Base-by-base conservation (phyloP, 2,888 invertebrate species). In the Cordilura impudica region DNA sequence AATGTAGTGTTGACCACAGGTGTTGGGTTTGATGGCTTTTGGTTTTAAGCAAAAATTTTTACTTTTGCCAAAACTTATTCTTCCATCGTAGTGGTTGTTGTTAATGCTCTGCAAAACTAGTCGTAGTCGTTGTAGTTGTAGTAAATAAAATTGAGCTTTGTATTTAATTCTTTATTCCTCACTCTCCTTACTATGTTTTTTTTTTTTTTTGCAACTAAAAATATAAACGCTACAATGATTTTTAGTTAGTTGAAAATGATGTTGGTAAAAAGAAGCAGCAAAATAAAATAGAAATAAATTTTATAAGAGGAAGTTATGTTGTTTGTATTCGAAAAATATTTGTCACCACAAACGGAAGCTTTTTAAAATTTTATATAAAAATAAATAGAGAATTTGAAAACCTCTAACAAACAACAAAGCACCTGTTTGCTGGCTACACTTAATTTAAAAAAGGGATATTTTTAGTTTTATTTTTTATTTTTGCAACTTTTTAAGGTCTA, bases 301-400 rank as follows among this genome's bases (percentile, higher is more conserved):
- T 8, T 51, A 18, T 12, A 16, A 56, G 47, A 49, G 72, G 35
- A 78, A 67, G 39, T 19, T 19, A 3, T 72, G 53, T 54, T 35
- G 56, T 66, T 65, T 61, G 60, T 56, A 53, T 43, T 65, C 23
- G 3, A 10, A 43, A 63, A 58, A 66, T 12, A 35, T 80, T 81
- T 82, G 82, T 78, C 82, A 78, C 81, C 82, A 78, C 79, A 81
- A 82, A 80, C 76, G 81, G 75, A 81, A 80, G 77, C 78, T 82
- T 77, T 82, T 81, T 72, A 82, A 81, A 77, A 70, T 76, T 76
- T 69, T 74, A 81, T 81, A 49, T 29, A 78, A 45, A 43, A 14
- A 4, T 23, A 23, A 7, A 23, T 12, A 12, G n/a, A 39, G 3
- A 26, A 39, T 39, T 39, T 39, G 35, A 39, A 39, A 39, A 39